These are phyloP conservation scores for Smittia aterrima DNA, from an alignment of 2,888 invertebrate species.

Conservation along the genomic window DNA sequence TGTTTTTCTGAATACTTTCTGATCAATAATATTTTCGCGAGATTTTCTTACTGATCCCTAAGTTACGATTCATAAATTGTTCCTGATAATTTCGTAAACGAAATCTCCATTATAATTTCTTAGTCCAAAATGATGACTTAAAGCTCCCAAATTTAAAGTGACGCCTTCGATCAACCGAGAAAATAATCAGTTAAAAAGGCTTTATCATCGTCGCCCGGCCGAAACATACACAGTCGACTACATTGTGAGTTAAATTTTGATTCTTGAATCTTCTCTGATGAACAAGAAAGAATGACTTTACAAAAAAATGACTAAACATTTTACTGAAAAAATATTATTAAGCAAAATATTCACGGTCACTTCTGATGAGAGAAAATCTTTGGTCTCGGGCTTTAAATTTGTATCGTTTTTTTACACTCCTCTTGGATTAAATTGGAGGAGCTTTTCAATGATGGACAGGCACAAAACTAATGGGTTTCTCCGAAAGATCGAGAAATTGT, in stretches of 20 bases:
- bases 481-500: constrained; percentile 17
- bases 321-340: constrained; percentile 33
- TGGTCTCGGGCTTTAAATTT: constrained; percentile 14
- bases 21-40: no score
- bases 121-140: no score
- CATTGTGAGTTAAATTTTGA: neutral
- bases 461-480: constrained; percentile 34
- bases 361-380: constrained; percentile 18
- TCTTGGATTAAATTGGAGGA: constrained; percentile 32
- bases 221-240: no score
- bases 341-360: constrained; percentile 30
- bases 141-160: neutral
- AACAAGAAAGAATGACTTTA: constrained; percentile 33
- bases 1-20: no score
- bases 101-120: no score
- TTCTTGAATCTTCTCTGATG: neutral
- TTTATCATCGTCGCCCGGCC: neutral
- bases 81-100: no score
- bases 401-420: constrained; percentile 15
- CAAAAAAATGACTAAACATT: constrained; percentile 39
- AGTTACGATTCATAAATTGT: no score
- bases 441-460: constrained; percentile 31
- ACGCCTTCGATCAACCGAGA: constrained; percentile 20
- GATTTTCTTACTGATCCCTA: no score
- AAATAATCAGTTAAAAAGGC: constrained; percentile 21